A percentile compares a stretch with the other conserved stretches of the same genome.
phyloP scores from a whole-genome alignment of 2,797 vertebrate genomes.

The Chaetophractus vellerosus region DNA sequence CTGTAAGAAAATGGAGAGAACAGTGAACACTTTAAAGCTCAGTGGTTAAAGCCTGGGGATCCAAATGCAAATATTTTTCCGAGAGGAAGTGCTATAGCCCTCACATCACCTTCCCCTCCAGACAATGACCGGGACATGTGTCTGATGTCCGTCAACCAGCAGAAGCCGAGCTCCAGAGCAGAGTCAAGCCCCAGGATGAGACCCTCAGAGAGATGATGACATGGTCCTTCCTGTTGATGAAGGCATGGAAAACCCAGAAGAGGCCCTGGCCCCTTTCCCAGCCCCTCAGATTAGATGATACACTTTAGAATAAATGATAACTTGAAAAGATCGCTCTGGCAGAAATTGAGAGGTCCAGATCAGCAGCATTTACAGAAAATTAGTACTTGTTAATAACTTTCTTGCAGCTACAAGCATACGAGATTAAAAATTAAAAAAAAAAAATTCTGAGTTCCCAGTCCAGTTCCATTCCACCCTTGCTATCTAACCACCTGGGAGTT shows the following conservation, averaged over 20 bases:
- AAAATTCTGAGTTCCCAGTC: neutral
- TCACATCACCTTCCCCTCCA: neutral
- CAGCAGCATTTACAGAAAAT: neutral
- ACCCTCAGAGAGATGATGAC: neutral
- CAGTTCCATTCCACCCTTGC: neutral
- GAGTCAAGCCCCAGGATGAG: neutral
- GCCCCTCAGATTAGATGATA: neutral
- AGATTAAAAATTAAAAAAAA: neutral
- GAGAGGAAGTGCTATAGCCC: neutral
- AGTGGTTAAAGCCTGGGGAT: neutral
- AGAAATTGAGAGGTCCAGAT: neutral
- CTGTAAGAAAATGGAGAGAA: neutral
- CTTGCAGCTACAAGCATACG: neutral
- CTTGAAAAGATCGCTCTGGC: neutral
- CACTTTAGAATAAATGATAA: too few relatives aligned
- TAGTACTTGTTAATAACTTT: neutral
- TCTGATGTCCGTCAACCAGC: rapidly evolving
- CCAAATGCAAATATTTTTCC: neutral
- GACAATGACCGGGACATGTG: too few relatives aligned
- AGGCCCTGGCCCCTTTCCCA: neutral
- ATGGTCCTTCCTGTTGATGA: neutral
- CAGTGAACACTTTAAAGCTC: neutral
- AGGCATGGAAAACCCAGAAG: neutral
- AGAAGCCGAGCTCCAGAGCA: neutral
- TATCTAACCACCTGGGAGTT: neutral